Conservation (phyloP, 2,113 vertebrate species). For the Hylia prasina region DNA sequence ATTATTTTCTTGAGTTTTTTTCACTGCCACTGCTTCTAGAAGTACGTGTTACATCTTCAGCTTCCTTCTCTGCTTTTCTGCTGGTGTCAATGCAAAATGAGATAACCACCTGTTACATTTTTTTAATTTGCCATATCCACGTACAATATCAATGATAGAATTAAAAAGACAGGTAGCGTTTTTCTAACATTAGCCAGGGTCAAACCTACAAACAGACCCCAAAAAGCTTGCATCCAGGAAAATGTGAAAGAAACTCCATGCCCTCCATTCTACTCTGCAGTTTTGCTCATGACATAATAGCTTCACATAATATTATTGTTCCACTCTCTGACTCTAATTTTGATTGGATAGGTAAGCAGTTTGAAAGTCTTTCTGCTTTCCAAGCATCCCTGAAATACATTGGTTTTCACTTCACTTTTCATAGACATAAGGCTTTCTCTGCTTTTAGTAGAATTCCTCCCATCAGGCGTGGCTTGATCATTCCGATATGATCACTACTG, state of each 20-base stretch:
- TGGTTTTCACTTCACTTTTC: not conserved
- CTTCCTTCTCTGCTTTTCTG: not conserved
- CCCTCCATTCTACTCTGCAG: not conserved
- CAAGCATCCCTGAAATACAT: not conserved
- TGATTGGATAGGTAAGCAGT: not conserved
- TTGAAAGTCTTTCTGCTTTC: not conserved
- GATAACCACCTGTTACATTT: not conserved
- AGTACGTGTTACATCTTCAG: not conserved
- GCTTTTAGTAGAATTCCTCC: not conserved
- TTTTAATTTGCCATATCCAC: not conserved
- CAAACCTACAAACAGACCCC: not conserved
- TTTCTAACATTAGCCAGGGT: not conserved
- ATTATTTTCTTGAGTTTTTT: not conserved
- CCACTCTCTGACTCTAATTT: not conserved
- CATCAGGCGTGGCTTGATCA: not conserved
- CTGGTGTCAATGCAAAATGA: not conserved
- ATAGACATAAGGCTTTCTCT: not conserved
- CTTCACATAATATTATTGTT: not conserved
- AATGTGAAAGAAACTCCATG: not conserved
- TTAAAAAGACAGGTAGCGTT: not conserved
- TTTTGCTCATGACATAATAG: not conserved
- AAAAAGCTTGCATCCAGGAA: not conserved
- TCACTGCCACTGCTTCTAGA: not conserved
- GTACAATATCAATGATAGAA: not conserved
- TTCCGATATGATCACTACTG: not conserved